Percentiles rank a stretch among this genome's conserved stretches.
These are phyloP conservation scores for Sebastes goodei DNA, from an alignment of 2,797 vertebrate species.

Conservation along the genomic window DNA sequence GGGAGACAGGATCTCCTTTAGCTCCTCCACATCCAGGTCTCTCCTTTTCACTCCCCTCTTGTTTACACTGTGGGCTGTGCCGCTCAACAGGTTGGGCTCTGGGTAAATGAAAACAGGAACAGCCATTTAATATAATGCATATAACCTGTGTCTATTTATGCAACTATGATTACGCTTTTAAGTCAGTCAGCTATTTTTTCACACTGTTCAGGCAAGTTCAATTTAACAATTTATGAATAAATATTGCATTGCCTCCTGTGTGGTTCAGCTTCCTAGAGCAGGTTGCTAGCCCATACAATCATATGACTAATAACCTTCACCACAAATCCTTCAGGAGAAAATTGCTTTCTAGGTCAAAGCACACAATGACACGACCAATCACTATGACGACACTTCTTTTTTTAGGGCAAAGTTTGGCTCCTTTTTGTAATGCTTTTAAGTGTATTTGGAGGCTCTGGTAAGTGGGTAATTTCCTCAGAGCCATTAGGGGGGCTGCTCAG, in stretches of 20 bases:
- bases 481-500: conserved; percentile 70
- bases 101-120: conserved; percentile 47
- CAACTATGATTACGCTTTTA: conserved; percentile 14
- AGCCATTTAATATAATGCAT: conserved; percentile 22
- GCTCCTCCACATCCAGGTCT: conserved; percentile 96
- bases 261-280: not conserved
- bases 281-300: not conserved
- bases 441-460: conserved; percentile 57
- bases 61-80: conserved; percentile 98
- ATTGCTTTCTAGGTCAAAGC: conserved; percentile 9
- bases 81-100: conserved; percentile 98
- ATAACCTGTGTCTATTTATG: not conserved
- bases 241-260: not conserved
- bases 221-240: conserved; percentile 18
- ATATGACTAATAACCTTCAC: conserved; percentile 10
- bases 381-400: conserved; percentile 18
- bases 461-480: conserved; percentile 72
- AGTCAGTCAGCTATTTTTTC: conserved; percentile 5
- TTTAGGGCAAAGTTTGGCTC: conserved; percentile 33
- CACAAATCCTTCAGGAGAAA: not conserved
- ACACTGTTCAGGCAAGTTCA: conserved; percentile 6
- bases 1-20: conserved; percentile 94
- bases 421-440: conserved; percentile 47
- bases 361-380: conserved; percentile 25
- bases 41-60: conserved; percentile 96